Evolutionary conservation across 2,888 invertebrate species (phyloP), one percentile per base, ranked within the genome.

Genomic region (Fissipunctia ypsillon): DNA sequence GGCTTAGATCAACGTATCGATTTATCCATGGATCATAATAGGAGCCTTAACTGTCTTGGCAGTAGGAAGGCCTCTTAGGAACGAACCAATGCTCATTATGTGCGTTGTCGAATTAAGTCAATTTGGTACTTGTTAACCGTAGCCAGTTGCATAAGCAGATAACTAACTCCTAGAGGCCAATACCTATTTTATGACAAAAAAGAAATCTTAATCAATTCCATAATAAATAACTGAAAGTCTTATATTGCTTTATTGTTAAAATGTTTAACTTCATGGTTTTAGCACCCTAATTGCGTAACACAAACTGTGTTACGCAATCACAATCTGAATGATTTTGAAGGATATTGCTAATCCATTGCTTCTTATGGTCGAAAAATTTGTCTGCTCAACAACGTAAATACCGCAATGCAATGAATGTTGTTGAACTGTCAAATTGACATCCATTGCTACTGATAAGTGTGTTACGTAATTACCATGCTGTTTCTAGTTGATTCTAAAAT

Each of bases 401-500:
- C n/a, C n/a, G n/a, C n/a, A n/a, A n/a, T n/a, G n/a, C n/a, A n/a
- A n/a, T n/a, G n/a, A n/a, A n/a, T n/a, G n/a, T n/a, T n/a, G n/a
- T n/a, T n/a, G n/a, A n/a, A n/a, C n/a, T n/a, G n/a, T n/a, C n/a
- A n/a, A n/a, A n/a, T n/a, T n/a, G n/a, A n/a, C n/a, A n/a, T n/a
- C n/a, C n/a, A n/a, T n/a, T n/a, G n/a, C n/a, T n/a, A n/a, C n/a
- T n/a, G n/a, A n/a, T n/a, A n/a, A n/a, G n/a, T n/a, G n/a, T n/a
- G n/a, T n/a, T n/a, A n/a, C n/a, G n/a, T n/a, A n/a, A n/a, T n/a
- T n/a, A n/a, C n/a, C n/a, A n/a, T 31, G 57, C 16, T 38, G 7
- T 71, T 78, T 41, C 69, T 45, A 69, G 57, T n/a, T 56, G 12
- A 48, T 68, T 63, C 31, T 48, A 45, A 41, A 63, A 56, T 43